Conservation (phyloP, 2,888 invertebrate species). For the Drosophila setosimentum region DNA sequence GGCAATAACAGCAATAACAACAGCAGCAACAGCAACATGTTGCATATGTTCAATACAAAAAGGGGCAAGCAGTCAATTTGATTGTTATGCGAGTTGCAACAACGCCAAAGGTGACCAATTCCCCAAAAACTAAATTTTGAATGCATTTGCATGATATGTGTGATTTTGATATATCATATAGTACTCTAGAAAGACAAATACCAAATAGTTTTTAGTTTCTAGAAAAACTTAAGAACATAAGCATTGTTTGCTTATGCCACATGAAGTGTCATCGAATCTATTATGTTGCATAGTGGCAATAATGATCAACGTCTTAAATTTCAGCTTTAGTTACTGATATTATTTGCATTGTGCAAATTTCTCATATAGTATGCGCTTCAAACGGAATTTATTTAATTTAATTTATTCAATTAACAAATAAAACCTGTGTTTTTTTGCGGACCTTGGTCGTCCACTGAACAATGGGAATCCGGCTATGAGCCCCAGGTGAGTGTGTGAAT, state of each 20-base stretch:
- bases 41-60: slow-evolving; percentile 44
- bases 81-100: slow-evolving; percentile 51
- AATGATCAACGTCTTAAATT: not conserved
- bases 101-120: slow-evolving; percentile 60
- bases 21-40: slow-evolving; percentile 37
- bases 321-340: not conserved
- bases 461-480: not conserved
- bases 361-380: not conserved
- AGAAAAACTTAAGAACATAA: too few relatives aligned
- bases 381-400: not conserved
- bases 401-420: slow-evolving; percentile 2
- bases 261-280: not conserved
- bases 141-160: slow-evolving; percentile 27
- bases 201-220: not conserved
- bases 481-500: too few relatives aligned
- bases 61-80: slow-evolving; percentile 47
- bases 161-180: slow-evolving; percentile 1
- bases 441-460: not conserved
- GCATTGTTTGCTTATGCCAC: not conserved
- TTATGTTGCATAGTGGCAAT: not conserved
- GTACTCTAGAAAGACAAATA: not conserved
- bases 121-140: slow-evolving; percentile 24
- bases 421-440: not conserved
- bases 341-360: not conserved
- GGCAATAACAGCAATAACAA: slow-evolving; percentile 53